Evolutionary conservation across 1,140 invertebrate genomes (phyloP), one percentile per base, ranked within the genome.

Genomic region (Papilio polyxenes): DNA sequence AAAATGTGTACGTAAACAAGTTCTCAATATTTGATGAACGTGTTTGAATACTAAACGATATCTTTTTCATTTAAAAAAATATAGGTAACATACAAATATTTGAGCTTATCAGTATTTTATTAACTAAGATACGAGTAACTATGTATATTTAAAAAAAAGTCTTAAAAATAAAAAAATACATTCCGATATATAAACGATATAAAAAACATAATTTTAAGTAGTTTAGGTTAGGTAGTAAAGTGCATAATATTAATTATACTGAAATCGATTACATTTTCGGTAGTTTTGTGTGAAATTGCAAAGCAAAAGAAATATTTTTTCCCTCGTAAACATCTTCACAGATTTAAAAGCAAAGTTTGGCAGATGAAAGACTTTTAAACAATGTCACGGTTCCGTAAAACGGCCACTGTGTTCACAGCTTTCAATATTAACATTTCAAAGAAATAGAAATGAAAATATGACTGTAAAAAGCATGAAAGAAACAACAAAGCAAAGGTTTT

Each of bases 1-100:
- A 82, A 82, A 83, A 80, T 51, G 48, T 83, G 77, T 75, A 75
- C 40, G 77, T 65, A 83, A 83, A 83, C 75, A 83, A 53, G 37
- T 74, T 83, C 49, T 48, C 56, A 75, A 79, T 83, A 69, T 51
- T 75, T 75, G 80, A 80, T 80, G 49, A 80, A 80, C 56, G 15
- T 37, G 31, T 37, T 69, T 69, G 65, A 69, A 69, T 69, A 37
- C 5, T 37, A 23, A 65, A 65, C 31, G 65, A 69, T 69, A n/a
- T 59, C 17, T 59, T 59, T 59, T 17, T 59, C 56, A n/a, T 8
- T n/a, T 23, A 69, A 20, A 80, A 44, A 23, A 59, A 59, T n/a
- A 59, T 53, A 53, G 3, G 51, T 53, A 53, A 15, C 5, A n/a
- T 59, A 9, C 8, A 59, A 59, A 0, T 4, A n/a, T 59, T 59